A percentile compares a stretch with the other conserved stretches of the same genome.
Evolutionary conservation across 2,113 vertebrate genomes (phyloP).

Genomic region (Otus sunia): DNA sequence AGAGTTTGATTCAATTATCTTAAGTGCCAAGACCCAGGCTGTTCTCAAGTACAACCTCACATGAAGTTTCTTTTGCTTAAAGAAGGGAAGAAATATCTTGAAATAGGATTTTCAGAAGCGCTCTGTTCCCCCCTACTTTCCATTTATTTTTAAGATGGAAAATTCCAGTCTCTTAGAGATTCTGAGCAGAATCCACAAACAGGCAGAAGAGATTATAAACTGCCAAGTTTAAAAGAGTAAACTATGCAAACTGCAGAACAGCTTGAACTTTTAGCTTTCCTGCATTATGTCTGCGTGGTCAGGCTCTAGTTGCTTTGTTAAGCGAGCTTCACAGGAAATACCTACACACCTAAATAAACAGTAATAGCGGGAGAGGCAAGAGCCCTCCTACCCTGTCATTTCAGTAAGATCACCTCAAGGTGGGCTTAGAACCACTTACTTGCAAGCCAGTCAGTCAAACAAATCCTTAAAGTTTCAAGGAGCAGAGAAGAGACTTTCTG

Average conservation of each 20-base stretch:
- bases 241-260: background rate
- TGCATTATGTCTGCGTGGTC: background rate
- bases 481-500: background rate
- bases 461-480: background rate
- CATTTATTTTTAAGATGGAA: background rate
- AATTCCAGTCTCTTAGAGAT: background rate
- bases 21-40: background rate
- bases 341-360: background rate
- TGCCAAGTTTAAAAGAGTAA: conserved; percentile 14
- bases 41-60: background rate
- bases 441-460: background rate
- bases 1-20: background rate
- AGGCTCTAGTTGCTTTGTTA: background rate
- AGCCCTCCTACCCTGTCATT: background rate
- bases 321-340: background rate
- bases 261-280: conserved; percentile 17
- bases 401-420: background rate
- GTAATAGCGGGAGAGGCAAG: background rate
- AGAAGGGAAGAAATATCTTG: background rate
- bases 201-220: background rate
- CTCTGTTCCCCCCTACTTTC: background rate
- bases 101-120: background rate
- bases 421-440: background rate
- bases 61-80: background rate
- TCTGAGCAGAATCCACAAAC: background rate